These are phyloP conservation scores for Gymnodraco acuticeps DNA, from an alignment of 2,797 vertebrate species.

Conservation along the genomic window DNA sequence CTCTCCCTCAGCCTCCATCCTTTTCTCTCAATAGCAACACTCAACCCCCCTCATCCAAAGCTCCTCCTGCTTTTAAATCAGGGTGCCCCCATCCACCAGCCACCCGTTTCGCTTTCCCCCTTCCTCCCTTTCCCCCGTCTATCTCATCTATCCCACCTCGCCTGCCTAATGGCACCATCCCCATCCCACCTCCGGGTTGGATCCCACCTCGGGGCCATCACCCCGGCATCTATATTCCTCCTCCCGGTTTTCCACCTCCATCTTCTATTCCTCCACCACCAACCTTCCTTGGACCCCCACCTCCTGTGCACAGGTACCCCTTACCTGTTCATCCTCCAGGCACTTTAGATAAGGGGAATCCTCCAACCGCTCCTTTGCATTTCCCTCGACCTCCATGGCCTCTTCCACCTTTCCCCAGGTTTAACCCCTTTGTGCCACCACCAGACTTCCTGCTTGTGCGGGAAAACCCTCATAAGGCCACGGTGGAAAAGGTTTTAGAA, in stretches of 20 bases:
- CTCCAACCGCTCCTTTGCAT: constrained; percentile 16
- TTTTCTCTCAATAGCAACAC: constrained; percentile 80
- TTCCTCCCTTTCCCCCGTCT: constrained; percentile 58
- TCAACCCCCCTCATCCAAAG: constrained; percentile 75
- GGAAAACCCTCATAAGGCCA: constrained; percentile 89
- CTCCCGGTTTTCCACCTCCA: constrained; percentile 78
- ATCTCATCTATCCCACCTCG: constrained; percentile 66
- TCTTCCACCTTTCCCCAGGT: constrained; percentile 84
- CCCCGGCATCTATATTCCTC: constrained; percentile 83
- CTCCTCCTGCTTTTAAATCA: constrained; percentile 68
- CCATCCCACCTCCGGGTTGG: constrained; percentile 83
- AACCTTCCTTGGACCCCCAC: constrained; percentile 82
- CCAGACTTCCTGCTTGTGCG: constrained; percentile 85
- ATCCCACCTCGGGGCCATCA: constrained; percentile 83
- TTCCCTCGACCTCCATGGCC: constrained; percentile 88
- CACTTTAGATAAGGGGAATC: constrained; percentile 85
- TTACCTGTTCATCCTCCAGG: constrained; percentile 84
- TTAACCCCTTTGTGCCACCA: constrained; percentile 92
- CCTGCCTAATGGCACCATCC: constrained; percentile 74
- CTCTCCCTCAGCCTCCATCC: constrained; percentile 80
- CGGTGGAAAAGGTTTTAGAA: constrained; percentile 90
- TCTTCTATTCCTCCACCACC: constrained; percentile 81
- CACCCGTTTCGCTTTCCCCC: constrained; percentile 51
- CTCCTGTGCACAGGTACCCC: constrained; percentile 84
- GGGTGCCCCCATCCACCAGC: constrained; percentile 31